A percentile compares a stretch with the other conserved stretches of the same genome.
phyloP scores from a whole-genome alignment of 2,113 vertebrate genomes.

The Pteropus alecto region DNA sequence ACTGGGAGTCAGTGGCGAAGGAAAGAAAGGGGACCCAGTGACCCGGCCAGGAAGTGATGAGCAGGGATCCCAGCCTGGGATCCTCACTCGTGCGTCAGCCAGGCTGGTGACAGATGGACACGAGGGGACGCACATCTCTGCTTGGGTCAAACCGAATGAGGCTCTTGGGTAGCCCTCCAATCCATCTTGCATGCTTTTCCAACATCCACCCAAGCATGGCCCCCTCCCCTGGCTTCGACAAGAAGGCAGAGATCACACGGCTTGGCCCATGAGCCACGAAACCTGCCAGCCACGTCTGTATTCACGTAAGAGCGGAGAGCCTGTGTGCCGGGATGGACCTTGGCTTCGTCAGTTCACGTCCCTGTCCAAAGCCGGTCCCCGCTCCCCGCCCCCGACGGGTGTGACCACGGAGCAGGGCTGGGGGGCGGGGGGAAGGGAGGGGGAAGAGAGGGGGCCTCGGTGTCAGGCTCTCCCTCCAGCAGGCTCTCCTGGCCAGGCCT shows the following conservation, averaged over 20 bases:
- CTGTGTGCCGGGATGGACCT: background rate
- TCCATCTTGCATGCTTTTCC: background rate
- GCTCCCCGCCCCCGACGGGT: no score
- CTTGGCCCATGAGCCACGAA: background rate
- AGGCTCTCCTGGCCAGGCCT: background rate
- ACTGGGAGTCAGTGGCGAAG: background rate
- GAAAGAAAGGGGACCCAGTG: background rate
- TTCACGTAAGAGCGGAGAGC: background rate
- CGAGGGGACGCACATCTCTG: fast-evolving
- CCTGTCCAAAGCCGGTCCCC: no score
- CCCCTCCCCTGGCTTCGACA: background rate
- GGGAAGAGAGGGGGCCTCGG: background rate
- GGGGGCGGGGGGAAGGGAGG: no score
- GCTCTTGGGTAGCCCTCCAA: background rate
- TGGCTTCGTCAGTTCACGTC: background rate
- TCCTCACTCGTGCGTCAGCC: background rate
- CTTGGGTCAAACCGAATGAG: background rate
- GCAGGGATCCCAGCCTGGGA: background rate
- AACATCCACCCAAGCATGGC: fast-evolving
- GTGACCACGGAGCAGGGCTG: fast-evolving
- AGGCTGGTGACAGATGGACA: background rate
- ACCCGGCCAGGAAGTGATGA: background rate
- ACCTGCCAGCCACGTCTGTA: background rate
- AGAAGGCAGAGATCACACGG: background rate
- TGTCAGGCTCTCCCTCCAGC: background rate